Conservation (phyloP, 2,888 invertebrate species). For the Strigamia transsilvanica region DNA sequence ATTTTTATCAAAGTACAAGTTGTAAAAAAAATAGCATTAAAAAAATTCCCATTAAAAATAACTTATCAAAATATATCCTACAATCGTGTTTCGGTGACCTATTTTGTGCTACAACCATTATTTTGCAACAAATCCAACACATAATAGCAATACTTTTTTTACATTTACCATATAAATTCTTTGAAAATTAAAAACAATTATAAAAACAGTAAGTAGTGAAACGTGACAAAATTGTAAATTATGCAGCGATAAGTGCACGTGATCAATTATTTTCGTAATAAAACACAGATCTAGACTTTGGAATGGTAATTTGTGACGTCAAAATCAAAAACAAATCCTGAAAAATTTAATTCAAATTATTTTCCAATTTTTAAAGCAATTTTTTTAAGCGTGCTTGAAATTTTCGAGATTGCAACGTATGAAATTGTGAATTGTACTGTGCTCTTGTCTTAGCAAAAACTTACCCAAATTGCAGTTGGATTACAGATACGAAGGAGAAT, state of each 20-base stretch:
- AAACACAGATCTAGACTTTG: constrained; percentile 7
- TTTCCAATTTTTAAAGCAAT: too few relatives aligned
- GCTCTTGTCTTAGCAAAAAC: neutral
- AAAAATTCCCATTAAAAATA: neutral
- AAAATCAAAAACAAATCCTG: neutral
- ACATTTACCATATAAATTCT: too few relatives aligned
- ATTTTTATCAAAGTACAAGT: neutral
- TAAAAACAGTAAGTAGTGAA: too few relatives aligned
- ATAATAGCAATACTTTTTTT: too few relatives aligned
- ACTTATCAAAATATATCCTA: neutral
- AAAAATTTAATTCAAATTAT: neutral
- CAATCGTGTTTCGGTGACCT: neutral
- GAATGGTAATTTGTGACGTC: neutral
- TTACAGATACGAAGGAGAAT: constrained; percentile 43
- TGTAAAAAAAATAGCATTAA: neutral
- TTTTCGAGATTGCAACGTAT: neutral
- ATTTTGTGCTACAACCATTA: constrained; percentile 4
- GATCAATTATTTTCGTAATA: neutral
- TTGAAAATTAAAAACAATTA: too few relatives aligned
- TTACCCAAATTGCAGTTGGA: constrained; percentile 6
- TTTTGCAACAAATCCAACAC: neutral
- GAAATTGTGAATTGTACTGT: neutral
- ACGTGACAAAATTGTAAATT: neutral
- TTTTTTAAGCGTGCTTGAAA: too few relatives aligned
- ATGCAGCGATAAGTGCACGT: neutral